Evolutionary conservation across 2,888 invertebrate genomes (phyloP).

Genomic region (Amiota mariae): DNA sequence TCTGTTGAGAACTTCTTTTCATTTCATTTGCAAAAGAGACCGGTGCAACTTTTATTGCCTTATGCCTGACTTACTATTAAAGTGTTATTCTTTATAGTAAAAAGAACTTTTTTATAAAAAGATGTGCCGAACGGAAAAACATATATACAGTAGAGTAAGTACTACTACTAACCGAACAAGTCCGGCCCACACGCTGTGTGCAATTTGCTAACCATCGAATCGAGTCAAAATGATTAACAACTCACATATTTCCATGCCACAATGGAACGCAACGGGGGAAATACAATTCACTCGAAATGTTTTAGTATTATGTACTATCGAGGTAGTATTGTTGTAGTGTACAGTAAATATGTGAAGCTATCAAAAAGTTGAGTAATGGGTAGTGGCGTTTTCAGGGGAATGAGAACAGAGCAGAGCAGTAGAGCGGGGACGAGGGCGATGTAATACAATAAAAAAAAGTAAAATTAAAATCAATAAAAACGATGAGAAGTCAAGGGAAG

Average conservation of each 20-base stretch:
- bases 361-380: slow-evolving; percentile 27
- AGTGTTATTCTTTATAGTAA: no score
- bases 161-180: no score
- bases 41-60: no score
- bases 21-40: no score
- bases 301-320: not conserved
- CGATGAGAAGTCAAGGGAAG: not conserved
- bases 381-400: not conserved
- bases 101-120: no score
- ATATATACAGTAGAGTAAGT: no score
- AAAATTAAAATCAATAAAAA: slow-evolving; percentile 30
- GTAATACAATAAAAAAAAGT: slow-evolving; percentile 19
- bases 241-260: slow-evolving; percentile 1
- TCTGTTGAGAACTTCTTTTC: no score
- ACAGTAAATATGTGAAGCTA: slow-evolving; percentile 22
- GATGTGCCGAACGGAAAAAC: no score
- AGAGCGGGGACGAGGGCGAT: not conserved
- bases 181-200: slow-evolving; percentile 2
- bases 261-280: not conserved
- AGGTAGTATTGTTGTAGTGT: not conserved
- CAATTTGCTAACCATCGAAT: slow-evolving; percentile 2
- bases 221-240: slow-evolving; percentile 23
- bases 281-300: not conserved
- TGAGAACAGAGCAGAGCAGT: no score
- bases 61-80: no score